Evolutionary conservation across 2,113 vertebrate genomes (phyloP).

Genomic region (Microtus oregoni): DNA sequence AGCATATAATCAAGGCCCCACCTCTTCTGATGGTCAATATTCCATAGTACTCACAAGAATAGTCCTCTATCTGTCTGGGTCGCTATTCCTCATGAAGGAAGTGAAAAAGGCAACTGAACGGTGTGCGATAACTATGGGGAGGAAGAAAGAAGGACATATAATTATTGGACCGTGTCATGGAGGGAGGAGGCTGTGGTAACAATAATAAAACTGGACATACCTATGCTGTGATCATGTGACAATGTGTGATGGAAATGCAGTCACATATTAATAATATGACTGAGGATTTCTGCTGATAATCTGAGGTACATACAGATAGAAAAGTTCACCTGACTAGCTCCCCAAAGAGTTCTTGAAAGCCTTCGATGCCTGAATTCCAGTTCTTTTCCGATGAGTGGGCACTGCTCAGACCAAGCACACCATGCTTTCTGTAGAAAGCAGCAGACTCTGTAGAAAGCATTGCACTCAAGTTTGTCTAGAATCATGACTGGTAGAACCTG

Average conservation of each 20-base stretch:
- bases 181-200: neutral
- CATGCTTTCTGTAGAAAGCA: neutral
- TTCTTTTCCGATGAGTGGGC: neutral
- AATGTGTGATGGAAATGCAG: neutral
- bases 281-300: neutral
- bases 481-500: neutral
- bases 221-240: neutral
- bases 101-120: constrained; percentile 11
- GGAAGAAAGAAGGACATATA: neutral
- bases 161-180: neutral
- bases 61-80: no score
- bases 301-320: neutral
- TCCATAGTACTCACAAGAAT: neutral
- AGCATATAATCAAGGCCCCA: neutral
- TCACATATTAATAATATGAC: neutral
- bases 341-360: neutral
- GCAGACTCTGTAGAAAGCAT: neutral
- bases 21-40: neutral
- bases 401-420: neutral
- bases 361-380: neutral
- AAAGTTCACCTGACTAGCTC: neutral
- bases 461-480: neutral
- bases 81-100: neutral
- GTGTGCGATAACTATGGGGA: neutral
- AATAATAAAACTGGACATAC: neutral